Conservation (phyloP, 2,888 invertebrate species). For the Gastrophysa polygoni region DNA sequence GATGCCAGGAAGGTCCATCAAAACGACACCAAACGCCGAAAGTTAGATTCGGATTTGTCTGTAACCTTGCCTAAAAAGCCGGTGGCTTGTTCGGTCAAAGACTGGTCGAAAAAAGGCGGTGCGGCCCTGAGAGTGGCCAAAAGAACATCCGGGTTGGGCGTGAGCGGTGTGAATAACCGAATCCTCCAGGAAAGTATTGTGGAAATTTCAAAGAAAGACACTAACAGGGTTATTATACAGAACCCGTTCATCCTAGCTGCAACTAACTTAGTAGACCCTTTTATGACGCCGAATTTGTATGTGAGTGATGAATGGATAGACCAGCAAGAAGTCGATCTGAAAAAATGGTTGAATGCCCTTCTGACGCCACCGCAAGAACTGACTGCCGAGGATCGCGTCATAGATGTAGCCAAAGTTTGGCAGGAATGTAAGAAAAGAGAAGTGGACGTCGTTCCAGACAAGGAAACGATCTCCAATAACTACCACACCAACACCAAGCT, state of each 20-base stretch:
- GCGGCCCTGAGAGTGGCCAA: slow-evolving; percentile 37
- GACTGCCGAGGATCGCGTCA: slow-evolving; percentile 65
- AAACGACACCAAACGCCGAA: slow-evolving; percentile 17
- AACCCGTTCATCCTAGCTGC: slow-evolving; percentile 47
- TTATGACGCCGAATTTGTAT: slow-evolving; percentile 66
- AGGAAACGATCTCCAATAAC: slow-evolving; percentile 70
- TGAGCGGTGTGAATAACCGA: slow-evolving; percentile 25
- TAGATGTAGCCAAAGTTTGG: slow-evolving; percentile 78
- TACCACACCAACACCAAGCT: slow-evolving; percentile 72
- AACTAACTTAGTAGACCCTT: slow-evolving; percentile 46
- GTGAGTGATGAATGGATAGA: slow-evolving; percentile 72
- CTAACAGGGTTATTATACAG: slow-evolving; percentile 37
- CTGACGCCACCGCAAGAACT: slow-evolving; percentile 77
- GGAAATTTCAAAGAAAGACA: slow-evolving; percentile 29
- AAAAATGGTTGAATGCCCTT: slow-evolving; percentile 80
- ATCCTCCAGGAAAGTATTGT: slow-evolving; percentile 5
- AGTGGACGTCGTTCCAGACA: slow-evolving; percentile 70
- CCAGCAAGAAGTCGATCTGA: slow-evolving; percentile 73
- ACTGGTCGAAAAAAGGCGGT: slow-evolving; percentile 41
- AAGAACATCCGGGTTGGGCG: slow-evolving; percentile 38
- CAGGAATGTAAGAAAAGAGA: slow-evolving; percentile 72
- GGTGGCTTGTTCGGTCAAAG: slow-evolving; percentile 24
- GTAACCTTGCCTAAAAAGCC: slow-evolving; percentile 40
- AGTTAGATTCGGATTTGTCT: slow-evolving; percentile 33
- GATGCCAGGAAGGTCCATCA: not conserved